phyloP scores from a whole-genome alignment of 2,113 vertebrate species.

The Leptosomus discolor region DNA sequence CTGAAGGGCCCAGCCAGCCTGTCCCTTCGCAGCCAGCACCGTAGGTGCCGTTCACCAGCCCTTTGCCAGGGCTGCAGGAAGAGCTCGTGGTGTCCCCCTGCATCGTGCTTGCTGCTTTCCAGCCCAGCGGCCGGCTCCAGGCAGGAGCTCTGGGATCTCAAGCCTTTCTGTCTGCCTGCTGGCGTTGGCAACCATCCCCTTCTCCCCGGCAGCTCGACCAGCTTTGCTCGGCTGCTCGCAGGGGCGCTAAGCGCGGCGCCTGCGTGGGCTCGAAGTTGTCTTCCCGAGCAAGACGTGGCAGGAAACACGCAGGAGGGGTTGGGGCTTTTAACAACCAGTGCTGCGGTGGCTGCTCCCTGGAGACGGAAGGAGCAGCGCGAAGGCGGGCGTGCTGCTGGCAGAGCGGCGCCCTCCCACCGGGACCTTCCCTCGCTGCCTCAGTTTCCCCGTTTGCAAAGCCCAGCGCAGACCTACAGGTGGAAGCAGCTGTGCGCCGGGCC shows the following conservation, averaged over 20 bases:
- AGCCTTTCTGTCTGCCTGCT: neutral
- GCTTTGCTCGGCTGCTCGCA: neutral
- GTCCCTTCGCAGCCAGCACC: fast-evolving
- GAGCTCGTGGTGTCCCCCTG: fast-evolving
- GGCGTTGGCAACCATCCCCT: neutral
- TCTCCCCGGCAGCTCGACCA: neutral
- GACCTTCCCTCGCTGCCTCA: neutral
- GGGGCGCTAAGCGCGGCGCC: neutral
- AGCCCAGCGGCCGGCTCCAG: neutral
- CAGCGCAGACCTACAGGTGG: neutral
- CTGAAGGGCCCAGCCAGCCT: fast-evolving
- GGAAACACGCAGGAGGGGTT: neutral
- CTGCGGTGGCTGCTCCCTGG: neutral
- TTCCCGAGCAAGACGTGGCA: neutral
- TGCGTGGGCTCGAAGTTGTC: neutral
- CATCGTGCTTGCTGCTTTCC: neutral
- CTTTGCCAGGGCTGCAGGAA: neutral
- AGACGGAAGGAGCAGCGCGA: neutral
- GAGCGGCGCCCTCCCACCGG: neutral
- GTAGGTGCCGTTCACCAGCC: fast-evolving
- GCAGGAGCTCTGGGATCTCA: neutral
- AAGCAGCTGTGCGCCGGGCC: neutral
- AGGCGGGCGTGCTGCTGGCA: neutral
- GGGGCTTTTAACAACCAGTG: neutral
- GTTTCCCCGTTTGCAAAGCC: neutral